These are phyloP conservation scores for Acanthornis magna DNA, from an alignment of 2,797 vertebrate species.

Conservation along the genomic window DNA sequence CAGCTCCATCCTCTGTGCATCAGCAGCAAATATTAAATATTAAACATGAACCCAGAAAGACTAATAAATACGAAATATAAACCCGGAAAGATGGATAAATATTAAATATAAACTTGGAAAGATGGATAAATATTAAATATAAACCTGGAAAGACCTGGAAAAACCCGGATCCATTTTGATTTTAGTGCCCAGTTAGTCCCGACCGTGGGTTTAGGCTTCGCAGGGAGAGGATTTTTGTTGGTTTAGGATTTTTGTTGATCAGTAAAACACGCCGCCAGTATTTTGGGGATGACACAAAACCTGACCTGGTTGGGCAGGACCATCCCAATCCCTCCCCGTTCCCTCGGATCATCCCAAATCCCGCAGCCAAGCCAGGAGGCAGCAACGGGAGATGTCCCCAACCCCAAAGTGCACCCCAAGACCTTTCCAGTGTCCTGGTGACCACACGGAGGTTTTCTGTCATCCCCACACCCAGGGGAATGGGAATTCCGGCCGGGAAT, in stretches of 20 bases:
- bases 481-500: neutral
- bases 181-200: constrained; percentile 2
- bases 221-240: too few species aligned
- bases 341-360: neutral
- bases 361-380: neutral
- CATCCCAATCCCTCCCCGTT: neutral
- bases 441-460: neutral
- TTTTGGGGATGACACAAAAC: constrained; percentile 56
- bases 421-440: neutral
- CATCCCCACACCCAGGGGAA: neutral
- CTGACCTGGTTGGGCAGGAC: neutral
- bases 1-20: neutral
- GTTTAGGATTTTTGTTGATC: neutral
- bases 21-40: neutral
- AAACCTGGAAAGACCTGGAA: fast-evolving
- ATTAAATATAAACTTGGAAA: too few species aligned
- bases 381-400: fast-evolving
- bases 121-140: neutral
- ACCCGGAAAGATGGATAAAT: neutral
- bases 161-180: neutral
- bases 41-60: neutral
- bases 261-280: neutral
- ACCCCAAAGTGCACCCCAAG: neutral
- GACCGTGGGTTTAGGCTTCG: neutral
- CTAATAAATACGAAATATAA: too few species aligned